Percentiles rank a stretch among this genome's conserved stretches.
These are phyloP conservation scores for Pachyramphus minor DNA, from an alignment of 2,113 vertebrate species.

Conservation along the genomic window DNA sequence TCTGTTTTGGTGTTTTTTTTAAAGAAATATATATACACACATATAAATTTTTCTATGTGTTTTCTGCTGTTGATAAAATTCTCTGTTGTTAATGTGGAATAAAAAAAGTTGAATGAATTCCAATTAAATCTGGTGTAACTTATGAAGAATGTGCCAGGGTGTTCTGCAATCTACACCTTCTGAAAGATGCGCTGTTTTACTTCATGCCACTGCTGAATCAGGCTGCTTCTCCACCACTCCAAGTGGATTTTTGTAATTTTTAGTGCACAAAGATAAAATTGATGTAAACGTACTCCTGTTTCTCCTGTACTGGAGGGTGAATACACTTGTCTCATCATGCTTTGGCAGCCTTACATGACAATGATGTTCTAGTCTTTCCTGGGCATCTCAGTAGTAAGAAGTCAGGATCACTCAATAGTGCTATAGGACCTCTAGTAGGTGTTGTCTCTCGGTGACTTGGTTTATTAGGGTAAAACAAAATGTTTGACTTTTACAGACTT, in stretches of 20 bases:
- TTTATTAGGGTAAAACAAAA: background rate
- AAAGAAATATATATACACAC: fast-evolving
- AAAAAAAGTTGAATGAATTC: background rate
- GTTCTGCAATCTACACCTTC: background rate
- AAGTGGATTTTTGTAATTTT: background rate
- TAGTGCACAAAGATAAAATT: background rate
- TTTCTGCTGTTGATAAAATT: background rate
- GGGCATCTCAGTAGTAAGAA: background rate
- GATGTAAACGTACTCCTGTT: background rate
- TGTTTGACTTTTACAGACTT: background rate
- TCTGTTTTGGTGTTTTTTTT: no score
- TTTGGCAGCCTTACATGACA: background rate
- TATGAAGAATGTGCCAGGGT: background rate
- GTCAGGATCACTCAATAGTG: background rate
- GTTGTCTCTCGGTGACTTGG: background rate
- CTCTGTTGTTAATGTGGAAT: background rate
- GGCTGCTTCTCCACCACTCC: background rate
- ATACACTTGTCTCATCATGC: background rate
- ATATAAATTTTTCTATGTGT: background rate
- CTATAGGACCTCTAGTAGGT: background rate
- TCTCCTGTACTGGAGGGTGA: background rate
- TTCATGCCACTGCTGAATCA: background rate
- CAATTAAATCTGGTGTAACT: background rate
- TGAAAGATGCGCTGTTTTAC: background rate
- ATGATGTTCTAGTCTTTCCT: background rate